Conservation (phyloP, 2,113 vertebrate species). For the Indicator indicator region DNA sequence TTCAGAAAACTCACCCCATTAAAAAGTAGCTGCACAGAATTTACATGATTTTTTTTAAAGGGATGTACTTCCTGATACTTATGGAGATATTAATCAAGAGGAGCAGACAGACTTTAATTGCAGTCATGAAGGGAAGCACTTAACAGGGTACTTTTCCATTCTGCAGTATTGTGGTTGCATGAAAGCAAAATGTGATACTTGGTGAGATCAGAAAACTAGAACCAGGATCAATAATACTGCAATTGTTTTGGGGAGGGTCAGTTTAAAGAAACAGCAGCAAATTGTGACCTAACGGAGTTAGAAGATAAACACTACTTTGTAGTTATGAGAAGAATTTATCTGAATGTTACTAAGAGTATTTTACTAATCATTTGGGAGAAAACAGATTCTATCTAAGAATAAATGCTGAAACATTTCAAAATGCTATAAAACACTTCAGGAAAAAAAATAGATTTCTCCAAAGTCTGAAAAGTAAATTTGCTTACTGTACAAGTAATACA, state of each 20-base stretch:
- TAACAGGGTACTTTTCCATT: constrained; percentile 48
- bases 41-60: background rate
- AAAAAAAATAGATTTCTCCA: background rate
- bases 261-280: constrained; percentile 47
- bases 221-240: constrained; percentile 62
- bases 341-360: background rate
- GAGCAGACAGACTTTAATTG: constrained; percentile 6
- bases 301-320: background rate
- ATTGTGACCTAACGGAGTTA: background rate
- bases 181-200: constrained; percentile 68
- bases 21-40: background rate
- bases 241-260: constrained; percentile 7
- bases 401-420: background rate
- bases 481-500: background rate
- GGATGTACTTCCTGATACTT: background rate
- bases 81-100: constrained; percentile 43
- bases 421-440: background rate
- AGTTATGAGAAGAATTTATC: background rate
- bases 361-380: background rate
- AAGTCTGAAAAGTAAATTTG: background rate
- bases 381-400: background rate
- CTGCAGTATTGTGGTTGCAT: constrained; percentile 41
- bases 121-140: constrained; percentile 40
- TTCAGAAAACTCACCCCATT: background rate
- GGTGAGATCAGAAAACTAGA: constrained; percentile 68